These are phyloP conservation scores for Drosophila tripunctata DNA, from an alignment of 2,888 invertebrate species.

Conservation along the genomic window DNA sequence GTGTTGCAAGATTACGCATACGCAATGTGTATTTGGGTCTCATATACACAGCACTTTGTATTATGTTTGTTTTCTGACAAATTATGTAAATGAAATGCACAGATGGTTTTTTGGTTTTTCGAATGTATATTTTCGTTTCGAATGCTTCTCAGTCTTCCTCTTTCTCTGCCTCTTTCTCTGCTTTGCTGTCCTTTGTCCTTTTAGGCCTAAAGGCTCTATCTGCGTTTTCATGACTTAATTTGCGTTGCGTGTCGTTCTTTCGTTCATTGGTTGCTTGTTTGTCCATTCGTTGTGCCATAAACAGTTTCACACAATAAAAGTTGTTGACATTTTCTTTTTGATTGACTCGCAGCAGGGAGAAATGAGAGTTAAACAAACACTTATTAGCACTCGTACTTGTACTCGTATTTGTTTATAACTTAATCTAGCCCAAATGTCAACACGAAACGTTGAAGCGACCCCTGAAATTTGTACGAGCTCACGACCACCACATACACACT, in stretches of 20 bases:
- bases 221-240: slow-evolving; percentile 72
- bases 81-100: slow-evolving; percentile 72
- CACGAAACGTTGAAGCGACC: slow-evolving; percentile 44
- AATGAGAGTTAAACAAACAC: slow-evolving; percentile 67
- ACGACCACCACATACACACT: slow-evolving; percentile 68
- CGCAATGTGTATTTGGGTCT: slow-evolving; percentile 58
- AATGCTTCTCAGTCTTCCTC: no score
- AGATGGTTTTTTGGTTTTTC: slow-evolving; percentile 40
- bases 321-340: slow-evolving; percentile 67
- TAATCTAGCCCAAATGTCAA: slow-evolving; percentile 74
- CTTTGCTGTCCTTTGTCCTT: slow-evolving; percentile 9
- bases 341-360: slow-evolving; percentile 1
- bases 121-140: no score
- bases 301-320: slow-evolving; percentile 77
- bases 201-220: slow-evolving; percentile 27
- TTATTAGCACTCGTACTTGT: slow-evolving; percentile 73
- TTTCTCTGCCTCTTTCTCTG: slow-evolving; percentile 28
- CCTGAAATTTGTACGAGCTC: slow-evolving; percentile 59
- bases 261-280: slow-evolving; percentile 7
- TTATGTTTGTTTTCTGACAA: slow-evolving; percentile 74
- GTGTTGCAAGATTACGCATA: slow-evolving; percentile 74
- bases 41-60: slow-evolving; percentile 52
- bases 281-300: slow-evolving; percentile 45
- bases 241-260: slow-evolving; percentile 59
- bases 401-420: slow-evolving; percentile 76